Evolutionary conservation across 2,888 invertebrate species (phyloP).

Genomic region (Globia sparganii): DNA sequence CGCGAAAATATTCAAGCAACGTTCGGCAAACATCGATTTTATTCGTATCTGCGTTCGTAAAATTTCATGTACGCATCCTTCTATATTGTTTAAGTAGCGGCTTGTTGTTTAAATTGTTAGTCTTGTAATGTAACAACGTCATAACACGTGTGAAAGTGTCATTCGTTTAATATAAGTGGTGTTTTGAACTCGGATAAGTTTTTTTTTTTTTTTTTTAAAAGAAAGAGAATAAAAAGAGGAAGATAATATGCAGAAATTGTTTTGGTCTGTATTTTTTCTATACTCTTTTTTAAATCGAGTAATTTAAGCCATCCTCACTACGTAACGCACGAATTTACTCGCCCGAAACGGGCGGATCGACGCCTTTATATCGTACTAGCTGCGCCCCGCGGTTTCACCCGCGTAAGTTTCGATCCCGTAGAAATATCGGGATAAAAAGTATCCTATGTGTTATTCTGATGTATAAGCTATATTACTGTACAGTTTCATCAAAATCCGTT

Average conservation of each 20-base stretch:
- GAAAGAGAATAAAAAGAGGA: not conserved
- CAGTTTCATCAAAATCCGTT: too few species aligned
- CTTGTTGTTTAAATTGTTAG: conserved; percentile 42
- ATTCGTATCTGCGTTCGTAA: conserved; percentile 66
- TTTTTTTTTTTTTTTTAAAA: not conserved
- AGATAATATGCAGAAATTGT: not conserved
- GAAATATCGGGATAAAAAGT: too few species aligned
- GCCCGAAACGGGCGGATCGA: too few species aligned
- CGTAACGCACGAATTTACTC: not conserved
- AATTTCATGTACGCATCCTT: conserved; percentile 59
- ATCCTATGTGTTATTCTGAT: too few species aligned
- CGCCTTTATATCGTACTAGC: too few species aligned
- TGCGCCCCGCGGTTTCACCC: too few species aligned
- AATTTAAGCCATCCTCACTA: not conserved
- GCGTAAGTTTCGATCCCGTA: too few species aligned
- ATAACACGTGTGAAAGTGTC: conserved; percentile 16
- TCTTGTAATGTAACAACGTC: conserved; percentile 32
- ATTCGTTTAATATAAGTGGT: not conserved
- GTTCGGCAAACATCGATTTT: conserved; percentile 58
- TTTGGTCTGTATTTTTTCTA: not conserved
- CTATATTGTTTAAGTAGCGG: conserved; percentile 56
- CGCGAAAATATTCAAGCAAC: conserved; percentile 31
- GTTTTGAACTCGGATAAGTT: not conserved
- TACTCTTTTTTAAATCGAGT: too few species aligned
- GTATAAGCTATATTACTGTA: too few species aligned